Base-by-base conservation (phyloP, 2,797 vertebrate genomes). In the Melanotaenia trifasciata region DNA sequence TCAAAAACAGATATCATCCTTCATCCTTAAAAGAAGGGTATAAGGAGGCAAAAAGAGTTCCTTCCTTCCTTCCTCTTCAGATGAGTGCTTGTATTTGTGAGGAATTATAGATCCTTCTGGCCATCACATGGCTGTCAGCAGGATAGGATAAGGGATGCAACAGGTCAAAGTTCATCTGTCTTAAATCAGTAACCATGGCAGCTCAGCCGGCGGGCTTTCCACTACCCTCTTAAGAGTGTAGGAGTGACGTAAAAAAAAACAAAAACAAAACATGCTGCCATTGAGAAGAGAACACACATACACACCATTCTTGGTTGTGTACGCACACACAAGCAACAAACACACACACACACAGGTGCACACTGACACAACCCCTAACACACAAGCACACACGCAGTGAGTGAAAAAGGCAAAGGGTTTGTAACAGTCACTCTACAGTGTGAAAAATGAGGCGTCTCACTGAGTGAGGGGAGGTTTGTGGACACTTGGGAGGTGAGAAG, bases 341-440 rank as follows among this genome's bases (percentile, higher is more conserved):
- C 63, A 60, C 38, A 63, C 76, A 81, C 33, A 70, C 76, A 77
- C 67, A 84, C 81, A 78, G 79, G 76, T 87, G 78, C 84, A 87
- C 84, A 82, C 90, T 70, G 88, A 93, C 89, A 89, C 84, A 86
- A 86, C 87, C 92, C 83, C 84, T 82, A 69, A 90, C 90, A 86
- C 67, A 86, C 91, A 80, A 83, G 84, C 81, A 87, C 76, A 85
- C 89, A 89, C 92, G 89, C 89, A 93, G 87, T 92, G 90, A 93
- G 91, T 92, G 90, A 90, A 90, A 94, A 95, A 96, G 97, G 96
- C 96, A 97, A 96, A 94, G 96, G 96, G 90, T 91, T 96, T 97
- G 97, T 97, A 97, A 96, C 96, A 98, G 96, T 96, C 96, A 96
- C 96, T 96, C 96, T 96, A 98, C 97, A 97, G 88, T 93, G 96